These are phyloP conservation scores for Salminus brasiliensis DNA, from an alignment of 2,113 vertebrate genomes.

Conservation along the genomic window DNA sequence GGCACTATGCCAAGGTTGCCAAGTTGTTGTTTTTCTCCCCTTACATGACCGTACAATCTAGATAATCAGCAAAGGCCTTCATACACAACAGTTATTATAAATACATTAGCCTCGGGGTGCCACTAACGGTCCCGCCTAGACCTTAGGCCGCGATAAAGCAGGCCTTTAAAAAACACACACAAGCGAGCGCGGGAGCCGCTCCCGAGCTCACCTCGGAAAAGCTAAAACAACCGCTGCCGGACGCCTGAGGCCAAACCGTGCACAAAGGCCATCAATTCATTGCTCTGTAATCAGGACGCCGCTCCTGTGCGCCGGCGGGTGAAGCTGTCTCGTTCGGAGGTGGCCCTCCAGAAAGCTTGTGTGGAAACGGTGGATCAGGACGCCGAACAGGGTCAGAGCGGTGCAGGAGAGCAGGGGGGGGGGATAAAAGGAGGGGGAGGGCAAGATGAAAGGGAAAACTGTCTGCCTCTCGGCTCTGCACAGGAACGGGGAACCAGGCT, in stretches of 20 bases:
- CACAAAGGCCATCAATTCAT: background rate
- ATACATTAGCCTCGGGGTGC: no score
- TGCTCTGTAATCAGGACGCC: background rate
- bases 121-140: no score
- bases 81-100: no score
- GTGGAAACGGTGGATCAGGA: background rate
- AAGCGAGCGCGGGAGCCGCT: background rate
- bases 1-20: no score
- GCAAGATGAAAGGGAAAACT: background rate
- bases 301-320: background rate
- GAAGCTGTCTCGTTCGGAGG: background rate
- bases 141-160: background rate
- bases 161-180: background rate
- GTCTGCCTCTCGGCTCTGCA: background rate
- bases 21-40: no score
- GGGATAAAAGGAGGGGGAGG: background rate
- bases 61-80: no score
- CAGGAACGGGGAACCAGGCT: background rate
- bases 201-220: background rate
- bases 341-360: background rate
- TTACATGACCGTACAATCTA: no score
- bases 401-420: background rate
- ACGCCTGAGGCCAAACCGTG: background rate
- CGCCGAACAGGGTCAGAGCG: background rate
- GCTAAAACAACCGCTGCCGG: background rate